These are phyloP conservation scores for Cryptus viduatorius DNA, from an alignment of 2,888 invertebrate species.

Conservation along the genomic window DNA sequence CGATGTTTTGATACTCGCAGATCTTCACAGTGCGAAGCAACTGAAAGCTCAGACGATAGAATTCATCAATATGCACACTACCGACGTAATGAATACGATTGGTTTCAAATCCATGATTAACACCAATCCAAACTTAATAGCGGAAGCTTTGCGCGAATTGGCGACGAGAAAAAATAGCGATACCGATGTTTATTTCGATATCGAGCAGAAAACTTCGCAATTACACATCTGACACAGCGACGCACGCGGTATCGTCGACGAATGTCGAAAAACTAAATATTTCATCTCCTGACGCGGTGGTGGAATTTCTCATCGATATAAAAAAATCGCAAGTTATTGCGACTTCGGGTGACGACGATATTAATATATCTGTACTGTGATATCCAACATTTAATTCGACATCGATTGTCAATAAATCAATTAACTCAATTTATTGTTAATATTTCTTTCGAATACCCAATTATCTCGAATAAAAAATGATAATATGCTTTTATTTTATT, in stretches of 20 bases:
- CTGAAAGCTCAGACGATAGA: constrained; percentile 21
- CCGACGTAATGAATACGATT: constrained; percentile 9
- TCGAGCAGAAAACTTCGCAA: constrained; percentile 1
- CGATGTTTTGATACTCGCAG: constrained; percentile 24
- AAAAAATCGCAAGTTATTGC: background rate
- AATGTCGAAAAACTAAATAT: background rate
- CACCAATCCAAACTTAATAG: constrained; percentile 23
- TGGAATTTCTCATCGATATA: background rate
- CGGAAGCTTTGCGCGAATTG: constrained; percentile 21
- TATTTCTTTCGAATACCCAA: background rate
- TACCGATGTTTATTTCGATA: constrained; percentile 30
- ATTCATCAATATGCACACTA: constrained; percentile 25
- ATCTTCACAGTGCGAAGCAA: constrained; percentile 29
- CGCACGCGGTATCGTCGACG: background rate
- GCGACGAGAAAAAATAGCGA: constrained; percentile 17
- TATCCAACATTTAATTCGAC: background rate
- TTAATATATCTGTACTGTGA: constrained; percentile 5
- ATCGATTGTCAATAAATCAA: background rate
- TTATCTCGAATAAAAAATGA: background rate
- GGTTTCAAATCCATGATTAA: constrained; percentile 27
- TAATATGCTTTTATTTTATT: background rate
- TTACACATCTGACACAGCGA: background rate
- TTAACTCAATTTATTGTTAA: background rate
- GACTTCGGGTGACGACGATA: background rate
- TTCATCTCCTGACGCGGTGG: background rate